Base-by-base conservation (phyloP, 1,140 invertebrate genomes). In the Rhopalosiphum maidis region DNA sequence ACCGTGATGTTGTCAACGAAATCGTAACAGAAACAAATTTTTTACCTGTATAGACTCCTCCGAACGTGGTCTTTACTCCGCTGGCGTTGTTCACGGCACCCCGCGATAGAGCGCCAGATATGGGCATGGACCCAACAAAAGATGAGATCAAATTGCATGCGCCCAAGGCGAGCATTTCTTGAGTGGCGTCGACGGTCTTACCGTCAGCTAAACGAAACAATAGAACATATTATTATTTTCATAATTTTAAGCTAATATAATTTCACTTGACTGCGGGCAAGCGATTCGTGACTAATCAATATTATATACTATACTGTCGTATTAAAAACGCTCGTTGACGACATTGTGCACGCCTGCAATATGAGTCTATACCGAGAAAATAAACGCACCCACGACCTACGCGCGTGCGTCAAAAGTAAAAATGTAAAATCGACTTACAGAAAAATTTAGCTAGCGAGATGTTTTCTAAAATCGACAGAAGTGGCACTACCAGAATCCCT, bases 61-160 rank as follows among this genome's bases (percentile, higher is more conserved):
- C 96, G 93, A 98, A 96, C 35, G 98, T 97, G 15, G 97, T 98
- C 94, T 96, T 96, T 0, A 98, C 98, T 25, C 98, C 98, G 94
- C 97, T 97, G 25, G 97, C 97, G 94, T 98, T 97, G 95, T 98
- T 98, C 11, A 99, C 97, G 55, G 98, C 98, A 90, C 98, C 98
- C 85, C 97, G 96, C 35, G 97, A 97, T 60, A 98, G 96, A n/a
- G 97, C 97, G 90, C 97, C 98, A 86, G 98, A 98, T 48, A 98
- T 97, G 23, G 98, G 98, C 96, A 98, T 98, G 0, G 98, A 98
- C 18, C 96, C 96, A 30, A 98, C 97, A 95, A 99, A 98, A 8
- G 97, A 97, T 23, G 98, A 98, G 23, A 97, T 95, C 55, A 99
- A 96, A 95, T 99, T 99, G 95, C 97, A 97, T 15, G 97, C 94